Conservation (phyloP, 1,140 invertebrate genomes). For the Idris sp. region DNA sequence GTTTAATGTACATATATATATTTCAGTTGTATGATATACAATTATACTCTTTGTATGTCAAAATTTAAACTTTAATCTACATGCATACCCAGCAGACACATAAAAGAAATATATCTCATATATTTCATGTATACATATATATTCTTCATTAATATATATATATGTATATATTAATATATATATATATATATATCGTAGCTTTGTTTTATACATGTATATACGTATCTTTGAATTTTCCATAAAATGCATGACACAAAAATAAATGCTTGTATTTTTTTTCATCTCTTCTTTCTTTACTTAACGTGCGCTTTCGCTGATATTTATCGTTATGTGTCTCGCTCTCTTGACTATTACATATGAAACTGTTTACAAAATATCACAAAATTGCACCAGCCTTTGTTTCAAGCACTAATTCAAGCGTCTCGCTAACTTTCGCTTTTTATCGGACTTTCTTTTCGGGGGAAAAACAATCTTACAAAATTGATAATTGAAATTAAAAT, state of each 20-base stretch:
- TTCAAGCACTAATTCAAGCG: constrained; percentile 69
- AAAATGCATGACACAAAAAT: constrained; percentile 78
- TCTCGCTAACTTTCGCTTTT: constrained; percentile 31
- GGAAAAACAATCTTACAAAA: background rate
- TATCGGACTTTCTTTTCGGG: constrained; percentile 31
- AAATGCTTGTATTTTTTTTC: constrained; percentile 50
- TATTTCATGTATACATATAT: constrained; percentile 34
- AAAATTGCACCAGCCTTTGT: constrained; percentile 77
- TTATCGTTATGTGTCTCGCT: constrained; percentile 40
- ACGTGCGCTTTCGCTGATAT: constrained; percentile 32
- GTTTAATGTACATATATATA: constrained; percentile 33
- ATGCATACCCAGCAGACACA: constrained; percentile 28
- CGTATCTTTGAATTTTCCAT: constrained; percentile 56
- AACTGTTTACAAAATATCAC: constrained; percentile 77
- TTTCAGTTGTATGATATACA: constrained; percentile 44
- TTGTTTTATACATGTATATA: constrained; percentile 17
- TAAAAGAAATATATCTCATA: too few species aligned
- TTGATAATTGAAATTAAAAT: background rate
- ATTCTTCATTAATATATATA: constrained; percentile 16
- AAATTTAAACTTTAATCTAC: constrained; percentile 36
- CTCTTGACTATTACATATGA: constrained; percentile 58
- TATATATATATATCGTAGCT: constrained; percentile 16
- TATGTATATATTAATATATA: too few species aligned
- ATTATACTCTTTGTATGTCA: constrained; percentile 36
- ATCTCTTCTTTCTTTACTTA: constrained; percentile 29